Conservation (phyloP, 2,888 invertebrate species). For the Gari tellinella region DNA sequence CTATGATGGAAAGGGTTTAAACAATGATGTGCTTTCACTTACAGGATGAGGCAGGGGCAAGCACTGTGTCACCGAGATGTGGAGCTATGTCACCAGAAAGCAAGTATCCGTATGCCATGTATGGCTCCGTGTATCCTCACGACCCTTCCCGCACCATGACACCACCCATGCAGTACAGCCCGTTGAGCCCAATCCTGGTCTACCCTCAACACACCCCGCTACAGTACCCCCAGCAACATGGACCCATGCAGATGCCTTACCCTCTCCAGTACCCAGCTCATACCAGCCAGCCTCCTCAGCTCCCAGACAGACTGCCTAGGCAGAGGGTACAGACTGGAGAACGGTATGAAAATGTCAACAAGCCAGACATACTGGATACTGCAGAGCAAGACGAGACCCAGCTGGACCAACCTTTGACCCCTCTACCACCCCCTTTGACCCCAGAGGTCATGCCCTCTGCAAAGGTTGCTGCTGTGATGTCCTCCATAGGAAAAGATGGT, state of each 20-base stretch:
- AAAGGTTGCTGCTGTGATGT: constrained; percentile 64
- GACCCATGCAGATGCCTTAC: constrained; percentile 6
- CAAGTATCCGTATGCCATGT: constrained; percentile 33
- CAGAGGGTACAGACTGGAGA: constrained; percentile 11
- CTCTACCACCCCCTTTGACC: constrained; percentile 71
- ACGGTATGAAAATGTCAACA: constrained; percentile 15
- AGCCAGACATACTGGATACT: constrained; percentile 6
- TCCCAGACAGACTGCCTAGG: constrained; percentile 8
- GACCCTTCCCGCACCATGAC: background rate
- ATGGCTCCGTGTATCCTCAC: constrained; percentile 16
- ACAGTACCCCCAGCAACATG: constrained; percentile 29
- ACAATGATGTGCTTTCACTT: background rate
- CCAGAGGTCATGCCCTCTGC: constrained; percentile 71
- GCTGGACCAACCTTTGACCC: constrained; percentile 47
- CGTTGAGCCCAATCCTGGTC: constrained; percentile 9
- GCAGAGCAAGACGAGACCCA: background rate
- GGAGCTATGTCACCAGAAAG: constrained; percentile 24
- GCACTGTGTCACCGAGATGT: constrained; percentile 34
- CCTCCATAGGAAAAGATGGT: constrained; percentile 25
- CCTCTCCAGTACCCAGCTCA: constrained; percentile 11
- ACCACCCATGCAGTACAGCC: background rate
- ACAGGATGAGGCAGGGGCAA: constrained; percentile 52
- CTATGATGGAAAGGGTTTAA: too few relatives aligned
- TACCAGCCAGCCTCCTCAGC: background rate
- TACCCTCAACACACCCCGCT: constrained; percentile 34